phyloP scores from a whole-genome alignment of 2,797 vertebrate genomes.

The Takifugu rubripes region DNA sequence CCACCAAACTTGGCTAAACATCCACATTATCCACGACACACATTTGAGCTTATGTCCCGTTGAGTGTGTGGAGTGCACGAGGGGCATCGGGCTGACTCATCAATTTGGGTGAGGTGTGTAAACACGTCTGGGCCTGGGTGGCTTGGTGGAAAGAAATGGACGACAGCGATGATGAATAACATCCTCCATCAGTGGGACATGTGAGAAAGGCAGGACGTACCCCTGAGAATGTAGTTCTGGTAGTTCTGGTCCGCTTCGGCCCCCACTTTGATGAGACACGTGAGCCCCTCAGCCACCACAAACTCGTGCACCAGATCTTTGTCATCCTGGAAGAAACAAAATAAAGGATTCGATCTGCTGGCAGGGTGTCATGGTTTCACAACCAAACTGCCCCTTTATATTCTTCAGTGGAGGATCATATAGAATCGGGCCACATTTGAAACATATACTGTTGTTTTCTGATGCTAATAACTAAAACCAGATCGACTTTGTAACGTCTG shows the following conservation, averaged over 20 bases:
- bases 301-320: slow-evolving; percentile 98
- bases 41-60: slow-evolving; percentile 42
- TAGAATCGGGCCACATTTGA: slow-evolving; percentile 5
- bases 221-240: slow-evolving; percentile 98
- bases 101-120: slow-evolving; percentile 56
- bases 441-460: not conserved
- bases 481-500: slow-evolving; percentile 12
- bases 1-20: slow-evolving; percentile 28
- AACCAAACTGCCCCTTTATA: slow-evolving; percentile 51
- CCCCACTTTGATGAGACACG: slow-evolving; percentile 95
- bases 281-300: slow-evolving; percentile 91
- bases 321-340: slow-evolving; percentile 81
- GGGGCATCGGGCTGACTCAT: slow-evolving; percentile 57
- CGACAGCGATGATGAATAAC: slow-evolving; percentile 60
- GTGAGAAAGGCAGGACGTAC: slow-evolving; percentile 65
- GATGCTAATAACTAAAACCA: slow-evolving; percentile 11
- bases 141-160: slow-evolving; percentile 57
- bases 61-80: slow-evolving; percentile 35
- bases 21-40: slow-evolving; percentile 38
- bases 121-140: slow-evolving; percentile 57
- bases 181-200: slow-evolving; percentile 38
- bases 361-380: slow-evolving; percentile 18
- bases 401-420: not conserved
- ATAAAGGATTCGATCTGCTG: not conserved
- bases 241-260: slow-evolving; percentile 98